Base-by-base conservation (phyloP, 2,888 invertebrate genomes). In the Drosophila helvetica region DNA sequence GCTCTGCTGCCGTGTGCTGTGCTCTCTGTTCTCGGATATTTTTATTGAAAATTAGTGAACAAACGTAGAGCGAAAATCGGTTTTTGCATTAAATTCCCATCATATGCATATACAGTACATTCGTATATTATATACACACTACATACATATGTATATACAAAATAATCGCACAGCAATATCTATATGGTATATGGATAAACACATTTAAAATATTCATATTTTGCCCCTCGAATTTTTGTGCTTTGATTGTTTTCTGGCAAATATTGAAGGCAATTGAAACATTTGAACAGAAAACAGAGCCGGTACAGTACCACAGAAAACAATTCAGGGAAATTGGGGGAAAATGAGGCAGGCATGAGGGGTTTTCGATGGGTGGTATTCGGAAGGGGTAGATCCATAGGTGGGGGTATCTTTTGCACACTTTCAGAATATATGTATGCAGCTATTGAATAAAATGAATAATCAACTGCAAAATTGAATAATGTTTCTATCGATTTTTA, bases 191-290 rank as follows among this genome's bases (percentile, higher is more conserved):
- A 8, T 25, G 25, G 1, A 85, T 73, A 84, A 53, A 73, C 30
- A 64, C 68, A 48, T 53, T 62, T 73, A 45, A 73, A 64, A 68
- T 72, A 73, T 73, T 72, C 51, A 68, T 62, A 73, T 68, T 68
- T 52, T 68, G 42, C 25, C 48, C 22, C 10, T n/a, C n/a, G 25
- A 73, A 68, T 68, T 72, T 68, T 58, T 59, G 38, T 7, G 77
- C 88, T 79, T 72, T 80, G 88, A 87, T 80, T 87, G 80, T 81
- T 81, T 66, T 66, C 38, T 79, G 80, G 80, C 88, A 86, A 79
- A 86, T 80, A 73, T 82, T 86, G 74, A 79, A 82, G 83, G 80
- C 80, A 80, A 88, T 88, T 71, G 59, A 86, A 82, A 76, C 52
- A n/a, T 6, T 38, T 79, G 57, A 71, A 66, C 33, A 58, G 61